These are phyloP conservation scores for Gymnoscelis rufifasciata DNA, from an alignment of 2,888 invertebrate genomes.

Conservation along the genomic window DNA sequence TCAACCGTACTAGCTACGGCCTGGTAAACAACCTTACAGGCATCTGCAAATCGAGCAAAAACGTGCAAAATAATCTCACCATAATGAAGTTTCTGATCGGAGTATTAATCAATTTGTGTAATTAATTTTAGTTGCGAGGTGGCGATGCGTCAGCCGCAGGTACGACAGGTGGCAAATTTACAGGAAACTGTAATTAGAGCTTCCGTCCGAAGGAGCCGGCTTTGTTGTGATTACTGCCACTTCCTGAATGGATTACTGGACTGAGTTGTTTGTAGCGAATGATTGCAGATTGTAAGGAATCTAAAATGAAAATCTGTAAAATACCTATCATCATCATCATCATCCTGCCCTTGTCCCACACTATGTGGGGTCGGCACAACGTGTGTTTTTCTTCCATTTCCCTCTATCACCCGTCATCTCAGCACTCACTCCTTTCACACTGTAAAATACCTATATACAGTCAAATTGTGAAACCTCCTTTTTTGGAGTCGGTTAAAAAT, in stretches of 20 bases:
- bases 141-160: conserved; percentile 66
- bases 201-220: conserved; percentile 14
- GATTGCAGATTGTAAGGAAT: too few relatives aligned
- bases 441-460: too few relatives aligned
- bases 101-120: conserved; percentile 68
- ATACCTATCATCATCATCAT: too few relatives aligned
- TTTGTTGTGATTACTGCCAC: conserved; percentile 4
- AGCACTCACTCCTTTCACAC: too few relatives aligned
- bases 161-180: conserved; percentile 75
- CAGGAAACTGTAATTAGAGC: conserved; percentile 55
- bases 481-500: too few relatives aligned
- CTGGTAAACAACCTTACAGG: conserved; percentile 17
- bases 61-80: conserved; percentile 51
- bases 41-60: conserved; percentile 34
- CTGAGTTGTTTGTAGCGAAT: too few relatives aligned
- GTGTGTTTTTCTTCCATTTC: too few relatives aligned
- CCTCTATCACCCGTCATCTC: too few relatives aligned
- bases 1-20: not conserved
- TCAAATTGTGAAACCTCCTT: too few relatives aligned
- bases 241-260: not conserved
- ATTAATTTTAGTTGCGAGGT: conserved; percentile 65
- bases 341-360: too few relatives aligned
- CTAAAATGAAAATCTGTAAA: too few relatives aligned
- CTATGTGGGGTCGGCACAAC: too few relatives aligned
- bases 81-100: conserved; percentile 58